Base-by-base conservation (phyloP, 2,888 invertebrate genomes). In the Coenonympha glycerion region DNA sequence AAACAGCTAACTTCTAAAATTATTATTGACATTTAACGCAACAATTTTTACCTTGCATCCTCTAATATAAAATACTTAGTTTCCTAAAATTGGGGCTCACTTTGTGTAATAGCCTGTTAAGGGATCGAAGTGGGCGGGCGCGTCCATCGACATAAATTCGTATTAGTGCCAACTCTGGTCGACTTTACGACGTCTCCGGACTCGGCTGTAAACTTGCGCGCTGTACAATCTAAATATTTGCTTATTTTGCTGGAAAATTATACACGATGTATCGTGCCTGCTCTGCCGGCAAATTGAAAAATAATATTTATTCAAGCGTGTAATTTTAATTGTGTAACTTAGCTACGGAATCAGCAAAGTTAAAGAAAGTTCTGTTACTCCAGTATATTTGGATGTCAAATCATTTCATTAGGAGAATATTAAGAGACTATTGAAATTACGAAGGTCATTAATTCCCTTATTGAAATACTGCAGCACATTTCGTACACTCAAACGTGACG, bases 151-250 rank as follows among this genome's bases (percentile, higher is more conserved):
- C 83, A 82, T 86, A 85, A 86, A 87, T 85, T 79, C 76, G 82
- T 73, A 86, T 87, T 85, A 86, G 77, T 81, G 86, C 82, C 85
- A 81, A 76, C 82, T 82, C 77, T 76, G 79, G 81, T 79, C 85
- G 82, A 79, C 80, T 86, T 85, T 85, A 83, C 84, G 82, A 76
- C 73, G 77, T 73, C 76, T 76, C 75, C 73, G 67, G n/a, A n/a
- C n/a, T 63, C 69, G 73, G 77, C 79, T 82, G 83, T 83, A 84
- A n/a, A n/a, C n/a, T 79, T 79, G 79, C 74, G 44, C 26, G 52
- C 50, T 49, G 42, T 42, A 39, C 49, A 52, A 54, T 56, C 53
- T 44, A 57, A 58, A 49, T 51, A 52, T 59, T 52, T 60, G 49
- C 55, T 47, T 26, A 65, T 56, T 56, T 45, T 42, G 30, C 11